These are phyloP conservation scores for Passer domesticus DNA, from an alignment of 2,113 vertebrate genomes.

Conservation along the genomic window DNA sequence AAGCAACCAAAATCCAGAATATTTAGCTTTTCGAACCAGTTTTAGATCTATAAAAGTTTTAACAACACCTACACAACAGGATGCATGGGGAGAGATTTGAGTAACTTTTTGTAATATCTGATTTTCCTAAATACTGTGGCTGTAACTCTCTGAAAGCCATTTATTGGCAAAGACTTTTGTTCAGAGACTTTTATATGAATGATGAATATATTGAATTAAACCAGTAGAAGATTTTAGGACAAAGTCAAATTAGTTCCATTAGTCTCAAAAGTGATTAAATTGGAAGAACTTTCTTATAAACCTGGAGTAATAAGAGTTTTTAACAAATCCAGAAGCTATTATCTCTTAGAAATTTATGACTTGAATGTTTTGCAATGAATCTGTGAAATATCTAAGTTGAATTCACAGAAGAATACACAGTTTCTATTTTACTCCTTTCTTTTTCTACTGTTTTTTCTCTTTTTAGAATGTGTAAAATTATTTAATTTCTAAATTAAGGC, in stretches of 20 bases:
- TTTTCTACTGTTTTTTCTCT: background rate
- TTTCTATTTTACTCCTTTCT: background rate
- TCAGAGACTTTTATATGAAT: background rate
- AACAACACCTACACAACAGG: background rate
- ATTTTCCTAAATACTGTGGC: background rate
- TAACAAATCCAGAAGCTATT: background rate
- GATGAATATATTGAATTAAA: slow-evolving; percentile 37
- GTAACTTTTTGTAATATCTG: background rate
- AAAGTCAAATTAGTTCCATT: slow-evolving; percentile 19
- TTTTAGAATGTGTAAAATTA: background rate
- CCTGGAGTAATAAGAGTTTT: slow-evolving; percentile 3
- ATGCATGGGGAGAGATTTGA: background rate
- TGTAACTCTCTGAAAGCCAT: background rate
- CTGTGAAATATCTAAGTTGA: background rate
- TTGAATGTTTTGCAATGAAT: background rate
- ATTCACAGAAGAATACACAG: background rate
- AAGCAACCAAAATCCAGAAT: background rate
- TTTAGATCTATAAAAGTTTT: background rate
- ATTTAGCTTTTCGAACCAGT: background rate
- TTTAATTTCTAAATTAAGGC: background rate
- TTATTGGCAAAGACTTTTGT: background rate
- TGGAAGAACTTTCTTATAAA: background rate
- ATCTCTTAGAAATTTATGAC: background rate
- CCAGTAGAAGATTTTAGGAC: background rate
- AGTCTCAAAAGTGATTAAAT: background rate